Base-by-base conservation (phyloP, 2,888 invertebrate species). In the Hydropsyche betteni region DNA sequence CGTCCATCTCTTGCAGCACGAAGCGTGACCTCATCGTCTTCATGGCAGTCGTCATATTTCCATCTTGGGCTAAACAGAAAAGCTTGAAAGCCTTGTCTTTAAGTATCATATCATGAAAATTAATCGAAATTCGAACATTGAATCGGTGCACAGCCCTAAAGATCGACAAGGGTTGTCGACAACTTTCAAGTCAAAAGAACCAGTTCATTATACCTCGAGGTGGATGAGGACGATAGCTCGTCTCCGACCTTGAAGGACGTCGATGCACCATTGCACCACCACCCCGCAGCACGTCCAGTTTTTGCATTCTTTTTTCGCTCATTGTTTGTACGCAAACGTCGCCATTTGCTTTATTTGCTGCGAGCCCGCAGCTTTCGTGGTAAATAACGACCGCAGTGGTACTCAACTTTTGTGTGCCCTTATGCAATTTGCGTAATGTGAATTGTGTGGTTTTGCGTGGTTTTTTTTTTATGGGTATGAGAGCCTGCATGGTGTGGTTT, bases 181-280 rank as follows among this genome's bases (percentile, higher is more conserved):
- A 64, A n/a, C 55, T n/a, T 55, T 55, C 44, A 44, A 44, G 10
- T 8, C 12, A 7, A 14, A 14, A 5, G 55, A 55, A 55, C 64
- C 64, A 33, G 36, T 36, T 64, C 34, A 33, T n/a, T 12, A 64
- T 64, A 24, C 34, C 4, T 16, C 44, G 52, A 4, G 58, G 8
- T 16, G 74, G 68, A n/a, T 36, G 44, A 69, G 75, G 69, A 51
- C 58, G 55, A 64, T 69, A 33, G 70, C 14, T 33, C 58, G 16
- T 24, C 50, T 50, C 70, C 14, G 70, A 33, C 75, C 75, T 75
- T 75, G 75, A 64, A 61, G 75, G 70, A 36, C 61, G 75, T 69
- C 61, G 12, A 55, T 55, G 55, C 58, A 69, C 69, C 70, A 68
- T 64, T 52, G 16, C 69, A 61, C 24, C 61, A 16, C 69, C 55